Base-by-base conservation (phyloP, 2,888 invertebrate species). In the Quadroppia sp. region DNA sequence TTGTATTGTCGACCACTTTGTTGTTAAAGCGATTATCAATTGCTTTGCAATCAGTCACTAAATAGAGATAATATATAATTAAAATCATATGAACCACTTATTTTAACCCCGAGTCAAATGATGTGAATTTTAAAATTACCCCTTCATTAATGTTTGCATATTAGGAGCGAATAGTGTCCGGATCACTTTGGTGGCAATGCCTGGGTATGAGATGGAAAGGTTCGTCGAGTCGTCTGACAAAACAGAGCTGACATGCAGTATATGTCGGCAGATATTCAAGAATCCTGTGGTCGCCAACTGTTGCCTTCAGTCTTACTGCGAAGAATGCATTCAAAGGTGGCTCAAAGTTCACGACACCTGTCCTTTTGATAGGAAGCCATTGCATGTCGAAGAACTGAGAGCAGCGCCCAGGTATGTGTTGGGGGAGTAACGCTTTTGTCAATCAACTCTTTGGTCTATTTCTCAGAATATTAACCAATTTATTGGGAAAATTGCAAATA, bases 281-380 rank as follows among this genome's bases (percentile, higher is more conserved):
- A 56, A 28, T 13, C 73, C 73, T 6, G 36, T 73, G 11, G 30
- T 40, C 1, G 48, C 73, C 25, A 50, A 70, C 30, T 73, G 73
- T 73, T 36, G 69, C 20, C 30, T 56, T 6, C 73, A 73, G 23
- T 30, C 70, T 15, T 73, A 45, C 28, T 73, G 73, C 23, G 36
- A 45, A 25, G 53, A 70, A 3, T 73, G 73, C 20, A 70, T 73
- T 15, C 20, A 28, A 11, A 20, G 32, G 28, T 73, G 73, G 73
- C 28, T 70, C 11, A 28, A 30, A 23, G 32, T 11, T 11, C 9
- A 56, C 2, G 28, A 2, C 11, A 6, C 56, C 3, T 56, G 56
- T 56, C 56, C 56, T 25, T 56, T 28, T 28, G 56, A 56, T 56
- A 20, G 56, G 11, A 56, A 56, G 28, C 28, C 7, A 15, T 30